phyloP scores from a whole-genome alignment of 2,888 invertebrate genomes.

The Emmelina monodactyla region DNA sequence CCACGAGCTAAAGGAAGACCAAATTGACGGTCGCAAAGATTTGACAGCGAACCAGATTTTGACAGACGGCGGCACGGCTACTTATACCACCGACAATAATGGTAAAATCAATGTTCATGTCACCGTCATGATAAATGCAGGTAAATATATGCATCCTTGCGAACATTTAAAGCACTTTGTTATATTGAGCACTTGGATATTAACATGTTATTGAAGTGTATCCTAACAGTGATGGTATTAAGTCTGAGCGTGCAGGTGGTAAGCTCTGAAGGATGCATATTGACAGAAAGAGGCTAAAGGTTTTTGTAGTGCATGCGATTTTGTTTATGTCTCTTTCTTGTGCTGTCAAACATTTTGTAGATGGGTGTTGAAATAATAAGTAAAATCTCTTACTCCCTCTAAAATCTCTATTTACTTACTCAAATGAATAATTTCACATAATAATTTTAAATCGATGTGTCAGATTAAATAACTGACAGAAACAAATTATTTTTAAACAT shows the following conservation, averaged over 20 bases:
- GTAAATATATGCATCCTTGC: conserved; percentile 66
- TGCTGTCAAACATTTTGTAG: too few species aligned
- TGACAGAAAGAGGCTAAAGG: conserved; percentile 61
- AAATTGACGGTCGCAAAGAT: conserved; percentile 67
- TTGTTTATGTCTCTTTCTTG: too few species aligned
- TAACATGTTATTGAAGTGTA: conserved; percentile 22
- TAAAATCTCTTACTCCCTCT: too few species aligned
- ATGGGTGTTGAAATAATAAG: too few species aligned
- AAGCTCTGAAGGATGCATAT: conserved; percentile 61
- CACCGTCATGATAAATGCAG: conserved; percentile 84
- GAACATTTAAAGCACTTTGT: conserved; percentile 37
- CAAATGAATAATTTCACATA: too few species aligned
- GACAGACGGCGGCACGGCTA: conserved; percentile 56
- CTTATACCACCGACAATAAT: conserved; percentile 78
- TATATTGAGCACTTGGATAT: conserved; percentile 26
- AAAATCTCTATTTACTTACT: too few species aligned
- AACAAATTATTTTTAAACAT: too few species aligned
- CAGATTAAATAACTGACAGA: too few species aligned
- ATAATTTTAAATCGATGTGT: too few species aligned
- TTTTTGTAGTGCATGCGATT: conserved; percentile 22
- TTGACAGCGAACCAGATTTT: conserved; percentile 55
- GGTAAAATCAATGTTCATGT: conserved; percentile 90
- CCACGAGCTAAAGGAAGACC: conserved; percentile 73
- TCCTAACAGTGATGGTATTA: conserved; percentile 54
- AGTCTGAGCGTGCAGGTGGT: conserved; percentile 38